Evolutionary conservation across 1,140 invertebrate species (phyloP), one percentile per base, ranked within the genome.

Genomic region (Lordiphosa stackelbergi): DNA sequence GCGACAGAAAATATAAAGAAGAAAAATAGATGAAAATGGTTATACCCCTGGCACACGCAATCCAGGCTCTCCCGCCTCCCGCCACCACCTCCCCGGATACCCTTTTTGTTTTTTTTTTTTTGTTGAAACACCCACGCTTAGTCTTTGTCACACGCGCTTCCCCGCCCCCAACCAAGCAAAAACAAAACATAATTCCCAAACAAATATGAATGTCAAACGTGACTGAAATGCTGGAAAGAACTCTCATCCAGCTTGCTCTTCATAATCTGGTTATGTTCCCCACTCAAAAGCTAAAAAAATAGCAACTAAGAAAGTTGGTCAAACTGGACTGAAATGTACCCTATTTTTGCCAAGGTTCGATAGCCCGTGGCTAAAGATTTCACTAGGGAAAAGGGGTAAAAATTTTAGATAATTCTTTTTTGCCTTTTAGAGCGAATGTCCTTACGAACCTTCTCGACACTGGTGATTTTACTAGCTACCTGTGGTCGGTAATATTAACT

Each of bases 181-280:
- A 66, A 51, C 69, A 68, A 54, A 48, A 66, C 46, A 66, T 77
- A 78, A 77, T 77, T 78, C 74, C 59, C 55, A 73, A 73, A 77
- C 64, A 77, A 73, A 78, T 77, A 73, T 79, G 69, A 79, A 79
- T 73, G 66, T 79, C 74, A 79, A 71, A 79, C 74, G 74, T 79
- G 74, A 79, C 74, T 73, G 74, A 79, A 79, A 73, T 79, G 58
- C 57, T 31, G 28, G 28, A 31, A 31, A 8, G 28, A 31, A 8
- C 28, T 31, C 28, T 8, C 28, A 31, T 8, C 7, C 28, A 8
- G 28, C 28, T 8, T 8, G 28, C 6, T 8, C 28, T 31, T 31
- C 28, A 31, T 31, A 19, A 43, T 28, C 19, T 36, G 52, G 43
- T 46, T 51, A 48, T 28, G 48, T 49, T 48, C 36, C 48, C 9